Evolutionary conservation across 2,797 vertebrate species (phyloP).

Genomic region (Nannoperca obscura): DNA sequence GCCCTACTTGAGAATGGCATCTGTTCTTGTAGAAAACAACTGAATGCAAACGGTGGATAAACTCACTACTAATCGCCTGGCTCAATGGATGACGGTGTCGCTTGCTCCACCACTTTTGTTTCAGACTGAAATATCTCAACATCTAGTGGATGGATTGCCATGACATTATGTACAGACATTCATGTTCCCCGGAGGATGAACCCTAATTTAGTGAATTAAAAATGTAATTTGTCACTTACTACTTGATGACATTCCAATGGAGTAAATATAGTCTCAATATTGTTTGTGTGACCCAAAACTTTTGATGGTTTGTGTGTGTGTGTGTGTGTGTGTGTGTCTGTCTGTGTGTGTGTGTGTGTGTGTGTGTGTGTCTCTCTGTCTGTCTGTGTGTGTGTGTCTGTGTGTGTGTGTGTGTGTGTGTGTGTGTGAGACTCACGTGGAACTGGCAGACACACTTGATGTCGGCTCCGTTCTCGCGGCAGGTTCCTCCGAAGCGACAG

Average conservation of each 20-base stretch:
- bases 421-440: conserved; percentile 85
- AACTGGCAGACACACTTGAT: conserved; percentile 96
- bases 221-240: not conserved
- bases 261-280: too few relatives aligned
- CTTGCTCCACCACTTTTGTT: not conserved
- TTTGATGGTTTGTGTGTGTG: too few relatives aligned
- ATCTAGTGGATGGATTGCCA: not conserved
- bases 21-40: conserved; percentile 23
- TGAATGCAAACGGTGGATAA: not conserved
- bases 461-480: conserved; percentile 91
- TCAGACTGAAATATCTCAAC: not conserved
- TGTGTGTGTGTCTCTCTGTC: too few relatives aligned
- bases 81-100: not conserved
- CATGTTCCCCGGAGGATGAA: not conserved
- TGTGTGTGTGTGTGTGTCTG: too few relatives aligned
- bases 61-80: not conserved
- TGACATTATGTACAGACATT: not conserved
- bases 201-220: not conserved
- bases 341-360: too few relatives aligned
- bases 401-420: not conserved
- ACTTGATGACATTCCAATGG: too few relatives aligned
- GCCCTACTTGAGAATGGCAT: conserved; percentile 30
- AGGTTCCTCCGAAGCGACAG: conserved; percentile 93
- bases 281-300: too few relatives aligned
- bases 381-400: too few relatives aligned